Evolutionary conservation across 2,888 invertebrate genomes (phyloP), one percentile per base, ranked within the genome.

Genomic region (Mythimna loreyi): DNA sequence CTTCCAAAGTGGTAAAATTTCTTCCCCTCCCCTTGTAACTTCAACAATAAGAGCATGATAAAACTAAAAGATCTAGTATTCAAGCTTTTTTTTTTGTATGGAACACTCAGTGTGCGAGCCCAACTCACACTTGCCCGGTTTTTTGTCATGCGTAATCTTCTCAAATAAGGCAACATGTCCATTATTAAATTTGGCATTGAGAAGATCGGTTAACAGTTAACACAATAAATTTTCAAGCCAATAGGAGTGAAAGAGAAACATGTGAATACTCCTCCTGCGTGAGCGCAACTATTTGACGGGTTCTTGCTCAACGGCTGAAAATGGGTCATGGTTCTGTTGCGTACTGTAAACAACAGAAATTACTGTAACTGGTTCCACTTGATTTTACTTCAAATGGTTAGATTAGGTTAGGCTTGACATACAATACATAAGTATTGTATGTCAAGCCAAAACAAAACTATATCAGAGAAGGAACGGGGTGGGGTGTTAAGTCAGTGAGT

Each of bases 121-220:
- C n/a, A n/a, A n/a, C n/a, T n/a, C n/a, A n/a, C n/a, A n/a, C n/a
- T n/a, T n/a, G n/a, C n/a, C n/a, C n/a, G n/a, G n/a, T n/a, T n/a
- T n/a, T n/a, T 74, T 68, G 67, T 53, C 62, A 63, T 67, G 56
- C 69, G 64, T 76, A 79, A 83, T 79, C 74, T 71, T 72, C 49
- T 43, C 84, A 72, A 71, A 73, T 72, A 70, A 52, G 70, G 67
- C 30, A 70, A 66, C 67, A 33, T 61, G 45, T 55, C 43, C 65
- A 61, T 67, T 62, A 74, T 67, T 61, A 33, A 61, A 21, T 33
- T 61, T 40, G 68, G 63, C 59, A 72, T 68, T 73, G 69, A 67
- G 49, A 50, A 64, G 11, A 67, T 56, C 45, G 21, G 53, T 76
- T 53, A 62, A 52, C 56, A 73, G 55, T 70, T 52, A 62, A 59